Evolutionary conservation across 1,140 invertebrate genomes (phyloP), one percentile per base, ranked within the genome.

Genomic region (Spodoptera litura): DNA sequence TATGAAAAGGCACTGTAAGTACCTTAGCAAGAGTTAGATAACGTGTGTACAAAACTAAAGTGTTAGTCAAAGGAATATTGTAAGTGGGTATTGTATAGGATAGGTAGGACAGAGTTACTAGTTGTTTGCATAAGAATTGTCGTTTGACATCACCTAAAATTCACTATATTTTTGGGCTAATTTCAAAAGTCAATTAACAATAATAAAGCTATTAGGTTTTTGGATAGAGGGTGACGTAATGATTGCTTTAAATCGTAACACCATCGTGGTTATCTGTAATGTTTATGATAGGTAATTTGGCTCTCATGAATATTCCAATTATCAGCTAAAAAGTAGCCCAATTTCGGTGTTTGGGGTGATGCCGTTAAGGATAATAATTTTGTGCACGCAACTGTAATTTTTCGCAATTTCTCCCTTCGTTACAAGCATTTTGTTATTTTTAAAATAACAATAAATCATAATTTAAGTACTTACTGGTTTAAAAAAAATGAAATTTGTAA

Each of bases 381-480:
- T 44, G 8, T 8, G 38, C 9, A 44, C 38, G 6, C 15, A 44
- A 73, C 55, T 73, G 38, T 8, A 6, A 15, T 31, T 59, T 49
- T 59, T 49, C 38, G 25, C 44, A 75, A 56, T 70, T 59, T 51
- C 53, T 8, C 20, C 38, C 1, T 44, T 64, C 12, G 68, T 53
- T 58, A 61, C 59, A 35, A 73, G 81, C 81, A 84, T 81, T 44
- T 80, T 80, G 72, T 84, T 82, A 82, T 82, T 64, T 68, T 79
- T 56, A 52, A 79, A 82, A 64, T 59, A 44, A 70, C 49, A 62
- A 72, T 38, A 44, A 70, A 70, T 64, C 20, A 52, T 75, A 11
- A 52, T 64, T 52, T 75, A 62, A 52, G n/a, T 62, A 44, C 13
- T 53, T 62, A 44, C 13, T 53, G 62, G 15, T 62, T 75, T 27